phyloP scores from a whole-genome alignment of 2,113 vertebrate species.

The Nestor notabilis region DNA sequence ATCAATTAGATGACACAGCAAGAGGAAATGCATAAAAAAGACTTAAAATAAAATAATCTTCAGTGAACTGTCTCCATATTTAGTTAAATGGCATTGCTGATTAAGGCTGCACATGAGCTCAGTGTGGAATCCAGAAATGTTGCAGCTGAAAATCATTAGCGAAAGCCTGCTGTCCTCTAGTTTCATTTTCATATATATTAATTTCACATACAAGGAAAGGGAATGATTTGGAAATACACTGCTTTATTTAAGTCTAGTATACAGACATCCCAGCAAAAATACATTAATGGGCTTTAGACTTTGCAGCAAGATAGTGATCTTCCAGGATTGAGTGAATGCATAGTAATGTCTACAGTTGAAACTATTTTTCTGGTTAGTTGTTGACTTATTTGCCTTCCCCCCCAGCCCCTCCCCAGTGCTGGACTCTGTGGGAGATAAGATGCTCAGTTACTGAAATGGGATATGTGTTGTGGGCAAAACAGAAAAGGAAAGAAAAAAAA shows the following conservation, averaged over 20 bases:
- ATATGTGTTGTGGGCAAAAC: background rate
- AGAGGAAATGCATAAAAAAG: conserved; percentile 35
- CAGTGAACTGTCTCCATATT: conserved; percentile 51
- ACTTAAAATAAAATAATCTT: conserved; percentile 60
- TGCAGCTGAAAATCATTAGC: conserved; percentile 65
- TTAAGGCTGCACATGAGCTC: conserved; percentile 45
- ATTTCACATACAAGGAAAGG: conserved; percentile 10
- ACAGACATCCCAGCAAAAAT: conserved; percentile 10
- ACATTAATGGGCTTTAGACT: background rate
- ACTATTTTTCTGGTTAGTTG: background rate
- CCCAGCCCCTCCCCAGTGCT: background rate
- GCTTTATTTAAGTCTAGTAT: background rate
- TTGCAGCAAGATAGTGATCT: background rate
- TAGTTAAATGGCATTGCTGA: conserved; percentile 52
- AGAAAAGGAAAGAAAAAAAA: background rate
- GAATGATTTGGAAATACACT: conserved; percentile 8
- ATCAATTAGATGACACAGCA: conserved; percentile 59
- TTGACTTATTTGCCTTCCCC: background rate
- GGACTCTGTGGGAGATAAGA: background rate
- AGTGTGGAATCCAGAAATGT: conserved; percentile 42
- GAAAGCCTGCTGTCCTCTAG: conserved; percentile 42
- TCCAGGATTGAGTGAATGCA: background rate
- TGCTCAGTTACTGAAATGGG: background rate
- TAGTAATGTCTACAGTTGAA: background rate
- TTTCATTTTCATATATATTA: conserved; percentile 44